Percentiles rank a stretch among this genome's conserved stretches.
Conservation (phyloP, 2,113 vertebrate species). For the Chaetodon trifascialis region DNA sequence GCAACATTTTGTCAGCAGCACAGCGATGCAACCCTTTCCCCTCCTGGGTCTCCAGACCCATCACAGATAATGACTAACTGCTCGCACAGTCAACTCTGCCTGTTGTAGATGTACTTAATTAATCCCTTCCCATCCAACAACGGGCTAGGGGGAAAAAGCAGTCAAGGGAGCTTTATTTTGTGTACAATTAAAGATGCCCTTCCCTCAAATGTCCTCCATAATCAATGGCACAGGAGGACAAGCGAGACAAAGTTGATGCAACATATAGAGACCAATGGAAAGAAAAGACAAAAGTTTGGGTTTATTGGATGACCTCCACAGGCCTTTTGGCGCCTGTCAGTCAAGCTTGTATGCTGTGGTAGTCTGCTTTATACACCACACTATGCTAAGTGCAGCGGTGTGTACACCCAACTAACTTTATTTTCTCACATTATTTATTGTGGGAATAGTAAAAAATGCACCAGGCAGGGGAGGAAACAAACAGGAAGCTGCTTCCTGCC, state of each 20-base stretch:
- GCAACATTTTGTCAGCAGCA: constrained; percentile 31
- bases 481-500: neutral
- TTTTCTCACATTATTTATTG: neutral
- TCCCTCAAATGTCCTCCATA: constrained; percentile 51
- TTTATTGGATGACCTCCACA: constrained; percentile 53
- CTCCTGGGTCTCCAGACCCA: constrained; percentile 53
- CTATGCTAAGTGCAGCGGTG: neutral
- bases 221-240: constrained; percentile 56
- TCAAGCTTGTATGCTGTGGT: neutral
- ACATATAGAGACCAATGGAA: constrained; percentile 2
- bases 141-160: constrained; percentile 20
- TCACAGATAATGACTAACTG: constrained; percentile 71
- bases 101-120: constrained; percentile 74
- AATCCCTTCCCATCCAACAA: constrained; percentile 67
- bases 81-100: constrained; percentile 60
- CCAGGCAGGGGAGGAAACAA: neutral
- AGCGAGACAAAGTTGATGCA: constrained; percentile 21
- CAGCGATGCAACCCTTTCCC: constrained; percentile 17
- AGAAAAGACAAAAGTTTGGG: constrained; percentile 36
- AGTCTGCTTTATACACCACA: neutral
- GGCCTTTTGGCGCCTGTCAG: constrained; percentile 11
- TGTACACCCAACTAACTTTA: neutral
- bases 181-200: constrained; percentile 72
- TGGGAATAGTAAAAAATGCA: neutral
- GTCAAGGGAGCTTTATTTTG: constrained; percentile 67